These are phyloP conservation scores for Sicus ferrugineus DNA, from an alignment of 2,888 invertebrate species.

Conservation along the genomic window DNA sequence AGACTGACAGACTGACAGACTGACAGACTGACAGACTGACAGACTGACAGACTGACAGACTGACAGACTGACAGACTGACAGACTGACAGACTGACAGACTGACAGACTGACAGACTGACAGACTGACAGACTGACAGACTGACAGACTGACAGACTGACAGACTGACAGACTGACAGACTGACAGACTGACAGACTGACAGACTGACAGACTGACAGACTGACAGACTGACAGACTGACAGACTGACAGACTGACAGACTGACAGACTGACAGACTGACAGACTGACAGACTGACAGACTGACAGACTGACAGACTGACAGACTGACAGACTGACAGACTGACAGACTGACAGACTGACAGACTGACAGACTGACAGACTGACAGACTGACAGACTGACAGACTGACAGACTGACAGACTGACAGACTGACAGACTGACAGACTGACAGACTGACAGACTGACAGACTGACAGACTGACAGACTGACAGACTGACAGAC, in stretches of 20 bases:
- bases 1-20: slow-evolving; percentile 23
- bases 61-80: slow-evolving; percentile 21
- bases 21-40: slow-evolving; percentile 23
- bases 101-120: slow-evolving; percentile 23
- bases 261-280: neutral
- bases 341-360: slow-evolving; percentile 22
- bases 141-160: slow-evolving; percentile 19
- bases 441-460: slow-evolving; percentile 22
- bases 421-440: slow-evolving; percentile 16
- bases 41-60: slow-evolving; percentile 19
- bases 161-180: slow-evolving; percentile 27
- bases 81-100: slow-evolving; percentile 24
- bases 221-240: slow-evolving; percentile 24
- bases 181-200: slow-evolving; percentile 29
- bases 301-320: slow-evolving; percentile 31
- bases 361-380: slow-evolving; percentile 23
- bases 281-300: neutral
- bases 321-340: slow-evolving; percentile 27
- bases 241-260: slow-evolving; percentile 21
- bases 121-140: slow-evolving; percentile 16
- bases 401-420: slow-evolving; percentile 18
- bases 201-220: slow-evolving; percentile 33
- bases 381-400: slow-evolving; percentile 23
- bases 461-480: slow-evolving; percentile 22
- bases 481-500: slow-evolving; percentile 18